A percentile compares a stretch with the other conserved stretches of the same genome.
Conservation (phyloP, 2,888 invertebrate species). For the Drosophila meridionalis region DNA sequence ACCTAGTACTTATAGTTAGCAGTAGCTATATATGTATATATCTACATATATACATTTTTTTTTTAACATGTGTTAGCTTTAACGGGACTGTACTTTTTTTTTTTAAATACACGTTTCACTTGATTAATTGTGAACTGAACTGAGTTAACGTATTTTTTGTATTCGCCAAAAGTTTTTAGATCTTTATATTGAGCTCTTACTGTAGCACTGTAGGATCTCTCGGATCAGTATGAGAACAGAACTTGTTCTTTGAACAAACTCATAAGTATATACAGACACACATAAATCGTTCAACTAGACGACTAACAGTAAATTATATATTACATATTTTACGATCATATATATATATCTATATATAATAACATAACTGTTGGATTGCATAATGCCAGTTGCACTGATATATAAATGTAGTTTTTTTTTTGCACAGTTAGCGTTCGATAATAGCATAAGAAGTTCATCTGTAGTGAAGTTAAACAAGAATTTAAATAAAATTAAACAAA, state of each 20-base stretch:
- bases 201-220: background rate
- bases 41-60: background rate
- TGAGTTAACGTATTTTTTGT: constrained; percentile 13
- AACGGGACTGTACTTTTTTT: background rate
- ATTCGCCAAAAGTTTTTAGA: background rate
- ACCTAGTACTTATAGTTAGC: constrained; percentile 1
- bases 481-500: background rate
- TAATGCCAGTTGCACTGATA: constrained; percentile 1
- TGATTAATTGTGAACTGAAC: constrained; percentile 11
- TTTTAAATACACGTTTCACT: background rate
- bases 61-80: constrained; percentile 3
- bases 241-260: background rate
- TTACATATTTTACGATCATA: background rate
- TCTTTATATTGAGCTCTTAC: background rate
- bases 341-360: background rate
- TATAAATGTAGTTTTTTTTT: background rate
- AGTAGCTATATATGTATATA: background rate
- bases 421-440: background rate
- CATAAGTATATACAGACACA: background rate
- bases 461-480: background rate
- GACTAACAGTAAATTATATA: background rate
- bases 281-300: background rate
- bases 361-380: background rate
- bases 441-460: background rate
- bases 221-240: background rate